Evolutionary conservation across 2,113 vertebrate species (phyloP), one percentile per base, ranked within the genome.

Genomic region (Trogon melanurus): DNA sequence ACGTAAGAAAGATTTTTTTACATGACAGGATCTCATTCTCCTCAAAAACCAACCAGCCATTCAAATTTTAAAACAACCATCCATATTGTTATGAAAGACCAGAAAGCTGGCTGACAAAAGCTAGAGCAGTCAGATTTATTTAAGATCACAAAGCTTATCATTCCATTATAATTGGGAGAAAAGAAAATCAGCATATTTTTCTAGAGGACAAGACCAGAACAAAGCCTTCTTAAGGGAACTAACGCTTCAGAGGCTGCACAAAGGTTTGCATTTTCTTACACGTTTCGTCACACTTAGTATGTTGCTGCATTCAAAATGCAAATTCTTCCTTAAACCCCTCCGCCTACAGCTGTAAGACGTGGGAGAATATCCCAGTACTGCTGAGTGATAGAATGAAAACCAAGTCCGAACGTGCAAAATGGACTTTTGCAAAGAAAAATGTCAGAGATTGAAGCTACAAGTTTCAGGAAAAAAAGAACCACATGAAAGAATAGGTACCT

Each of bases 81-180:
- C 61, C 44, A 26, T 29, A 57, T 60, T 85, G 61, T 91, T 88
- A 71, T 8, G 44, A 73, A 89, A 82, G 62, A 83, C 16, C 61
- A 64, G 36, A 88, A 88, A 71, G 38, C 34, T 53, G 27, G 54
- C 34, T 5, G 6, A 82, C 70, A 89, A 89, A 90, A 87, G 36
- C 67, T 60, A 47, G 29, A 82, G 57, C 41, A 41, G 45, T n/a
- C 4, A 14, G 44, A 79, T 70, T 79, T 79, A 45, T 69, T 90
- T 86, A 66, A 90, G 85, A 90, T 88, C 75, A 83, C 48, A 82
- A 69, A 94, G 71, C 58, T 94, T 92, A 94, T 74, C 6, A n/a
- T 65, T 64, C 36, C 53, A 74, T 62, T 86, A 19, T 47, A 75
- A 82, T 1, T 45, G 47, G 10, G 20, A 75, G 16, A 72, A 87